A percentile compares a stretch with the other conserved stretches of the same genome.
Conservation (phyloP, 2,113 vertebrate genomes). For the Callipepla squamata region DNA sequence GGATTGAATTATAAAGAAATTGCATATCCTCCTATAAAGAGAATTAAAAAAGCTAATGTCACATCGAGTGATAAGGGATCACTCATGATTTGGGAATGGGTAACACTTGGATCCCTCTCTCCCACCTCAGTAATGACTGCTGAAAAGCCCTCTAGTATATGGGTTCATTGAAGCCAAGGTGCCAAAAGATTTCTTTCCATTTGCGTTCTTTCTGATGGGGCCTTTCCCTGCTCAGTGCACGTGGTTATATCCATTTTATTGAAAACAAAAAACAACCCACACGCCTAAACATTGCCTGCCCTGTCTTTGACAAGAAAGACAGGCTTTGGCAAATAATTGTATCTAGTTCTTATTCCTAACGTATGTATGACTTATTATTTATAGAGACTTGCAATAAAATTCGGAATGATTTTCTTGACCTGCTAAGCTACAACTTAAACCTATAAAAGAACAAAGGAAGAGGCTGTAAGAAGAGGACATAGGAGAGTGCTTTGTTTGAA, state of each 20-base stretch:
- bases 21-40: background rate
- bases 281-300: background rate
- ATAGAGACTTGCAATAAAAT: constrained; percentile 40
- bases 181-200: background rate
- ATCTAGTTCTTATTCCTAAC: constrained; percentile 17
- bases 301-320: background rate
- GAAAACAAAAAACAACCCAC: background rate
- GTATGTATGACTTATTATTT: constrained; percentile 45
- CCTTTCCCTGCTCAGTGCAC: background rate
- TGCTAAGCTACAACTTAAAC: background rate
- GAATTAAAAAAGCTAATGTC: background rate
- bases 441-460: constrained; percentile 59
- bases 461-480: background rate
- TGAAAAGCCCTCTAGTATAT: background rate
- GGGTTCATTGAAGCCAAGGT: background rate
- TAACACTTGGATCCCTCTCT: background rate
- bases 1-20: constrained; percentile 47
- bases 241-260: background rate
- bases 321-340: constrained; percentile 17
- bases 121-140: background rate
- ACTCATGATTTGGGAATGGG: constrained; percentile 1
- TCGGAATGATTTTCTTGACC: constrained; percentile 30
- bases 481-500: constrained; percentile 24
- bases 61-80: background rate
- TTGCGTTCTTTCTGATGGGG: background rate